Conservation (phyloP, 2,113 vertebrate species). For the Sardina pilchardus region DNA sequence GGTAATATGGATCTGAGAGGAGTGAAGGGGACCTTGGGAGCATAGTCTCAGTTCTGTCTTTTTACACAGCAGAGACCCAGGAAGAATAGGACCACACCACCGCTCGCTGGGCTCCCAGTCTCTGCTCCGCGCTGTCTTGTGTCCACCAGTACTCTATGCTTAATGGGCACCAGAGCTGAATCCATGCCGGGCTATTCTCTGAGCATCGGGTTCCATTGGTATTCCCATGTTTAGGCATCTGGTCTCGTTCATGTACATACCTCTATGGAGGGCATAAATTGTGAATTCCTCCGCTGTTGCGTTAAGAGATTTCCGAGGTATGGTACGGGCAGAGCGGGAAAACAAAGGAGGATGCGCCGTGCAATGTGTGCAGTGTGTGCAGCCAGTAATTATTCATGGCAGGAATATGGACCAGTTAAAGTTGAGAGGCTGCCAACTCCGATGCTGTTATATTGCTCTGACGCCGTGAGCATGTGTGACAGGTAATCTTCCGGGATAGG, state of each 20-base stretch:
- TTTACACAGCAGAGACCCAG: background rate
- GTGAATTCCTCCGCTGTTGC: background rate
- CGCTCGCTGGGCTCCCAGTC: background rate
- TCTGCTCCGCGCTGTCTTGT: background rate
- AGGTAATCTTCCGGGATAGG: background rate
- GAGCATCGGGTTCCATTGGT: background rate
- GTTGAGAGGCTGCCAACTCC: constrained; percentile 18
- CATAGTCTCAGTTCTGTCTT: background rate
- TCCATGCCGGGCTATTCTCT: background rate
- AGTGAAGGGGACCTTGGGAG: background rate
- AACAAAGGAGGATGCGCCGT: background rate
- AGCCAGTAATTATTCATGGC: constrained; percentile 12
- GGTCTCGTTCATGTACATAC: background rate
- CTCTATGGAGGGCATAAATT: background rate
- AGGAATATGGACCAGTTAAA: constrained; percentile 22
- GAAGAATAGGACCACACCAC: background rate
- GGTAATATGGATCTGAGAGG: background rate
- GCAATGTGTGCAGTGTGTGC: too few relatives aligned
- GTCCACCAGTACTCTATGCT: background rate
- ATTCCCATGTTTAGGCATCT: background rate
- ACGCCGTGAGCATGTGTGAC: background rate
- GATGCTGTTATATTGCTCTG: background rate
- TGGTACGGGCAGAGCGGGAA: background rate
- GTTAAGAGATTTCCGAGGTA: background rate
- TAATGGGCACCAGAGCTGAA: background rate